phyloP scores from a whole-genome alignment of 2,888 invertebrate species.

The Clistopyga incitator region DNA sequence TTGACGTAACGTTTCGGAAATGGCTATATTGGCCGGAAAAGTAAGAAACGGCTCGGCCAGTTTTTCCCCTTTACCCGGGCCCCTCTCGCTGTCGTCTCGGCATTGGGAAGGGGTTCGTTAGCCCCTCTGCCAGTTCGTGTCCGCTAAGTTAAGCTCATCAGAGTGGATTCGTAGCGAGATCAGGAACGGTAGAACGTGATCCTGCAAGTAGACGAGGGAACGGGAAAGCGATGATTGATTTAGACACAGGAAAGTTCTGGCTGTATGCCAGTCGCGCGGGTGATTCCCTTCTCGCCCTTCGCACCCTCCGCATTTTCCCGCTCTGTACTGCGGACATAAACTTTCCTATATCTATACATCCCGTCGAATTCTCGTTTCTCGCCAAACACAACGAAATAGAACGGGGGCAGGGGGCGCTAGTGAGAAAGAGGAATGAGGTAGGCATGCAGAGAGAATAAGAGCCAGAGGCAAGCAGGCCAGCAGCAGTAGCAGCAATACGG shows the following conservation, averaged over 20 bases:
- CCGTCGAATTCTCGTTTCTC: slow-evolving; percentile 61
- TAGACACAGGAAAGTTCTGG: slow-evolving; percentile 70
- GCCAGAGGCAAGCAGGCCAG: slow-evolving; percentile 38
- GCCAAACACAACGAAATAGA: slow-evolving; percentile 65
- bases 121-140: slow-evolving; percentile 52
- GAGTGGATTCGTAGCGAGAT: slow-evolving; percentile 65
- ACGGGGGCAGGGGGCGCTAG: slow-evolving; percentile 20
- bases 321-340: slow-evolving; percentile 37
- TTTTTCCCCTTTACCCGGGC: background rate
- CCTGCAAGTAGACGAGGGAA: slow-evolving; percentile 57
- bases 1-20: background rate
- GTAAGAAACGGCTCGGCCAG: slow-evolving; percentile 29
- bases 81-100: slow-evolving; percentile 22
- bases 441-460: slow-evolving; percentile 59
- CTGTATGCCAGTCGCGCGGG: slow-evolving; percentile 64
- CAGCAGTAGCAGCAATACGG: slow-evolving; percentile 14
- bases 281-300: slow-evolving; percentile 13
- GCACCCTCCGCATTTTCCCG: slow-evolving; percentile 11
- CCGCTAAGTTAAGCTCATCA: slow-evolving; percentile 70
- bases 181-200: slow-evolving; percentile 63
- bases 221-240: slow-evolving; percentile 71
- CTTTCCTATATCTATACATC: slow-evolving; percentile 23
- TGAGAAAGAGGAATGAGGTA: slow-evolving; percentile 42
- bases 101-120: slow-evolving; percentile 60
- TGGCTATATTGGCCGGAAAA: background rate